phyloP scores from a whole-genome alignment of 1,140 invertebrate species.

The Drosophila suzukii region DNA sequence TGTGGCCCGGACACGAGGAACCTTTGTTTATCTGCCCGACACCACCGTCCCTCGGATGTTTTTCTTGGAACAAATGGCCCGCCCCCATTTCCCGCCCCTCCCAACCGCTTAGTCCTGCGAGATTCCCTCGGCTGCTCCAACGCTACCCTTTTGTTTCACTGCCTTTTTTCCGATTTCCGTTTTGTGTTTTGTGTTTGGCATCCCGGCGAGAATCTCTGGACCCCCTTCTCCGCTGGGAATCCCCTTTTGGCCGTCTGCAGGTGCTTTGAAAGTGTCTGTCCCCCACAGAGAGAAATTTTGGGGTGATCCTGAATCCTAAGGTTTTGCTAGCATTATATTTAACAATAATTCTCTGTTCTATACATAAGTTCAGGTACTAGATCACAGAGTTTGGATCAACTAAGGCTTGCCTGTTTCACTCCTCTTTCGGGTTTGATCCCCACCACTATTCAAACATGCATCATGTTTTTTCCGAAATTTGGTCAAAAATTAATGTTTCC shows the following conservation, averaged over 20 bases:
- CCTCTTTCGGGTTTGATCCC: too few species aligned
- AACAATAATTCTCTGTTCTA: too few species aligned
- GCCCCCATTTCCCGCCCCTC: neutral
- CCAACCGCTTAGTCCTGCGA: constrained; percentile 16
- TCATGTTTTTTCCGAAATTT: too few species aligned
- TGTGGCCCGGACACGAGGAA: constrained; percentile 15
- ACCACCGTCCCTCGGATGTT: too few species aligned
- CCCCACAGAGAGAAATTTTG: constrained; percentile 11
- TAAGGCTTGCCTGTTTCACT: too few species aligned
- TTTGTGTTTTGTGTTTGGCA: constrained; percentile 39
- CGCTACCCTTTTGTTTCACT: constrained; percentile 20
- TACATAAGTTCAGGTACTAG: too few species aligned
- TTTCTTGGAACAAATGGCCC: neutral
- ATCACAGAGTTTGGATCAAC: too few species aligned
- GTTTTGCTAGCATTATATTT: too few species aligned
- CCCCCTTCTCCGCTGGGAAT: neutral
- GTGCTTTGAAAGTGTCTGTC: constrained; percentile 5
- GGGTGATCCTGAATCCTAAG: too few species aligned
- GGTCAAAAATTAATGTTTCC: too few species aligned
- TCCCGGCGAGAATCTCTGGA: neutral
- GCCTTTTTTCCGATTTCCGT: constrained; percentile 66
- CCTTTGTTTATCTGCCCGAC: constrained; percentile 44
- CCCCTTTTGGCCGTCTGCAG: constrained; percentile 2
- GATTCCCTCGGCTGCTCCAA: constrained; percentile 6
- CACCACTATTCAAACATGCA: too few species aligned